phyloP scores from a whole-genome alignment of 2,113 vertebrate genomes.

The Neodon shergylaensis region DNA sequence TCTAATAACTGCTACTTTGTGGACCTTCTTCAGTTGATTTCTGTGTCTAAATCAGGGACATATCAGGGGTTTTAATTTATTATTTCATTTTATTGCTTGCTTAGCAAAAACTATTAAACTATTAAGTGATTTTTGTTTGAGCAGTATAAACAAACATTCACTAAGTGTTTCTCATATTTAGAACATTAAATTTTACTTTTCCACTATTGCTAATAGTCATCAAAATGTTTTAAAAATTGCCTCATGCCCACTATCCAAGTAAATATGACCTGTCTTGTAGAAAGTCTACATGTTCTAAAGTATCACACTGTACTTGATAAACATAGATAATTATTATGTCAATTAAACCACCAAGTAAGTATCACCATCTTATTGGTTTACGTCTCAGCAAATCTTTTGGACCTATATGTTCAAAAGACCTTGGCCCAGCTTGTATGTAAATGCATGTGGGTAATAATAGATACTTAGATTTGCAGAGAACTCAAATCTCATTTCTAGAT shows the following conservation, averaged over 20 bases:
- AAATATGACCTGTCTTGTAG: slow-evolving; percentile 21
- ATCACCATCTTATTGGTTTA: neutral
- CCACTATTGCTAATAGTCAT: slow-evolving; percentile 40
- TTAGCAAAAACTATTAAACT: slow-evolving; percentile 56
- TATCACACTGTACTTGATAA: neutral
- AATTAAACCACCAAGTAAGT: neutral
- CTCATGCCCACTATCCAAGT: neutral
- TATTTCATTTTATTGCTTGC: neutral
- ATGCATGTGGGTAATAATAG: neutral
- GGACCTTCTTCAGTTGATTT: slow-evolving; percentile 51
- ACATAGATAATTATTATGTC: neutral
- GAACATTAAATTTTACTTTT: slow-evolving; percentile 58
- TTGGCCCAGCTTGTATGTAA: neutral
- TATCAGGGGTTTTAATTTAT: neutral
- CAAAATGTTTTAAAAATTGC: neutral
- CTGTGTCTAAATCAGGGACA: slow-evolving; percentile 59
- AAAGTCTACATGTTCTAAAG: neutral
- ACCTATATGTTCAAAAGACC: neutral
- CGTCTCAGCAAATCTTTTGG: neutral
- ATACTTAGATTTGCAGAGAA: neutral
- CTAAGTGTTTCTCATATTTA: slow-evolving; percentile 41
- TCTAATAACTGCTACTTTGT: slow-evolving; percentile 46
- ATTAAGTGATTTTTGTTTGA: slow-evolving; percentile 45
- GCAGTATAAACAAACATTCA: slow-evolving; percentile 47
- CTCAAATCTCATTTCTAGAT: neutral